Evolutionary conservation across 2,888 invertebrate genomes (phyloP).

Genomic region (Imbricaverruca yamaguchii): DNA sequence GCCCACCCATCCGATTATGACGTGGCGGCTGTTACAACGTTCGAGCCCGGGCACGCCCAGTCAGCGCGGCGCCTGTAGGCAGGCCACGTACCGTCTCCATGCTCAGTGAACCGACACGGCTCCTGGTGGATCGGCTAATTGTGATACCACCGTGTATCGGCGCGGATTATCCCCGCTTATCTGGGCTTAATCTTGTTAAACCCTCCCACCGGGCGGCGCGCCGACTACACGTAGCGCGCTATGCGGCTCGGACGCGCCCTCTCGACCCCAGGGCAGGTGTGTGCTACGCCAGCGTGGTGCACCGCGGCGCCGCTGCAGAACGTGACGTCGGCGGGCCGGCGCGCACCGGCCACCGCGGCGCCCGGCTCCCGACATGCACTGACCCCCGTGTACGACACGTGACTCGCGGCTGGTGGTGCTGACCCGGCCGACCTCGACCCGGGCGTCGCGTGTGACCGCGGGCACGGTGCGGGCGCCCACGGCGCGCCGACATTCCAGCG

Average conservation of each 20-base stretch:
- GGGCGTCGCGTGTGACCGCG: neutral
- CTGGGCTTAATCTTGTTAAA: constrained; percentile 2
- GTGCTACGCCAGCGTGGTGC: neutral
- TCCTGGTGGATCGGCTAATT: neutral
- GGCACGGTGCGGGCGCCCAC: neutral
- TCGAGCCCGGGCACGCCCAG: no score
- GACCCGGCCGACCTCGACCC: no score
- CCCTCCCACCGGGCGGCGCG: neutral
- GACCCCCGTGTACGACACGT: no score
- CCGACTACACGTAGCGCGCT: neutral
- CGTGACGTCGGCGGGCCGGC: neutral
- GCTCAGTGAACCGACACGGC: neutral
- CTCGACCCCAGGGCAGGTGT: constrained; percentile 16
- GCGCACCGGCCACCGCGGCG: no score
- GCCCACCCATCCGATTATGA: no score
- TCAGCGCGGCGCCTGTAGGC: no score
- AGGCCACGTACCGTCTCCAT: neutral
- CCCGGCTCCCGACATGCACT: no score
- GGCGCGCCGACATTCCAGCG: neutral
- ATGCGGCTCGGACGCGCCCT: neutral
- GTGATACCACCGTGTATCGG: neutral
- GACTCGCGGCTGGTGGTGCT: no score
- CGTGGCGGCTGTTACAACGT: no score
- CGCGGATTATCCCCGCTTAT: neutral
- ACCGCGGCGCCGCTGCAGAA: neutral